Conservation (phyloP, 2,113 vertebrate species). For the Cryptotis parvus region DNA sequence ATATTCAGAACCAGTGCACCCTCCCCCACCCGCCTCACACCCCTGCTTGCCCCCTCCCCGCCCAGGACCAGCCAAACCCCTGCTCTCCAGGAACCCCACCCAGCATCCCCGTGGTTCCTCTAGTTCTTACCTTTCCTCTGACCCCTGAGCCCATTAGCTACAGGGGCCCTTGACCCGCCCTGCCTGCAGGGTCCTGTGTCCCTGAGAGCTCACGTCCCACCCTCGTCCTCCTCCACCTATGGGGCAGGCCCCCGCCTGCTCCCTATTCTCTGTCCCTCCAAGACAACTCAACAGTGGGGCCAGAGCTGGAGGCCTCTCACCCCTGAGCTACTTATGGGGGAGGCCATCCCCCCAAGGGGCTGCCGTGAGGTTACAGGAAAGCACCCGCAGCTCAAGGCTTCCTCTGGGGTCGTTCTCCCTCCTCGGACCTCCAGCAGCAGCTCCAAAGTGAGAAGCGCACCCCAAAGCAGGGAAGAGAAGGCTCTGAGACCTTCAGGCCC, state of each 20-base stretch:
- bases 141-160: slow-evolving; percentile 71
- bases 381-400: not conserved
- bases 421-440: not conserved
- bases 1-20: slow-evolving; percentile 99
- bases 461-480: not conserved
- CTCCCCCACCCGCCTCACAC: slow-evolving; percentile 86
- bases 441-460: not conserved
- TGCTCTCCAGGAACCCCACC: slow-evolving; percentile 84
- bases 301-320: slow-evolving; percentile 78
- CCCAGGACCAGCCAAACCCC: slow-evolving; percentile 87
- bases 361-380: not conserved
- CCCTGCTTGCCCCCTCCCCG: slow-evolving; percentile 85
- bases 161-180: slow-evolving; percentile 79
- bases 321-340: not conserved
- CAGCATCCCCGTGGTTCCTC: slow-evolving; percentile 80
- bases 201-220: slow-evolving; percentile 72
- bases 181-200: slow-evolving; percentile 76
- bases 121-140: slow-evolving; percentile 73
- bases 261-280: slow-evolving; percentile 67
- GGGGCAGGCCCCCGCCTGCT: slow-evolving; percentile 49
- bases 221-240: slow-evolving; percentile 45
- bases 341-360: not conserved
- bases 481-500: not conserved
- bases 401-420: not conserved
- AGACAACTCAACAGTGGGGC: slow-evolving; percentile 89